Evolutionary conservation across 2,797 vertebrate genomes (phyloP).

Genomic region (Pagetopsis macropterus): DNA sequence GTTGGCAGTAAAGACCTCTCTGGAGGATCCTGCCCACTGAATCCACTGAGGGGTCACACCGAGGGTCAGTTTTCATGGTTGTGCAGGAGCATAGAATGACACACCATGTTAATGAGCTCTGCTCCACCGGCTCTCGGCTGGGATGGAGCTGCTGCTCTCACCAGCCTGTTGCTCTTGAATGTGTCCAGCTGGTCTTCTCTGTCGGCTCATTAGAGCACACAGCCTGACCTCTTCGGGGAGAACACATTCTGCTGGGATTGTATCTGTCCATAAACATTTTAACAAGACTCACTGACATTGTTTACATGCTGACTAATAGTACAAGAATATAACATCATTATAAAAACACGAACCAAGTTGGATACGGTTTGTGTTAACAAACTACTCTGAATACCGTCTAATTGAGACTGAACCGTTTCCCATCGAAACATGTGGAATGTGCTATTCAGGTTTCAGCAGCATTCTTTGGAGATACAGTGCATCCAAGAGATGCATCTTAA

Average conservation of each 20-base stretch:
- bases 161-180: slow-evolving; percentile 6
- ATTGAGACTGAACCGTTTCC: no score
- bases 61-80: slow-evolving; percentile 23
- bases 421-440: no score
- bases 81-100: slow-evolving; percentile 3
- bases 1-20: slow-evolving; percentile 6
- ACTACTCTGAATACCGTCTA: no score
- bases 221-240: slow-evolving; percentile 2
- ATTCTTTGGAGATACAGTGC: no score
- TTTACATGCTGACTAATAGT: no score
- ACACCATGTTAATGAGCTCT: slow-evolving; percentile 46
- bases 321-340: no score
- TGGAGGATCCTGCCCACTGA: slow-evolving; percentile 29
- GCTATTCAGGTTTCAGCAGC: no score
- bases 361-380: no score
- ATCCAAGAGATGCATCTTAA: no score
- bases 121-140: slow-evolving; percentile 34
- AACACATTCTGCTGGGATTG: neutral
- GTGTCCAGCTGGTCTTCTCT: slow-evolving; percentile 1
- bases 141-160: slow-evolving; percentile 7
- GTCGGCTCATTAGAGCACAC: slow-evolving; percentile 32
- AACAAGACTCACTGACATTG: neutral
- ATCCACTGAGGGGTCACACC: slow-evolving; percentile 10
- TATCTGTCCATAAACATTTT: slow-evolving; percentile 1
- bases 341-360: no score